These are phyloP conservation scores for Limulus polyphemus DNA, from an alignment of 2,888 invertebrate genomes.

Conservation along the genomic window DNA sequence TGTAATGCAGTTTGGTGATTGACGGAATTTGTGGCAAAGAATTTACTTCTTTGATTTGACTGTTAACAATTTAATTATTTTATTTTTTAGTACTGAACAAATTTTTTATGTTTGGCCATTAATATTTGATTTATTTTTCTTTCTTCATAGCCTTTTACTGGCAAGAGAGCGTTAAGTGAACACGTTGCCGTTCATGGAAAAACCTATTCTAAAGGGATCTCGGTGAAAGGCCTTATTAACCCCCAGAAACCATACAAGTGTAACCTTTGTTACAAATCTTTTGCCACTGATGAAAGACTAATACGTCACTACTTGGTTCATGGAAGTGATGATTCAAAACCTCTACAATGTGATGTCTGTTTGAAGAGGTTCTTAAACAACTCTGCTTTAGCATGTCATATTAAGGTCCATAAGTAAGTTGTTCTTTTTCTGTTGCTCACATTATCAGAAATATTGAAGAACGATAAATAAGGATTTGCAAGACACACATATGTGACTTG, in stretches of 20 bases:
- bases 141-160: conserved; percentile 31
- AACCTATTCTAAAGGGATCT: conserved; percentile 11
- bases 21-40: too few species aligned
- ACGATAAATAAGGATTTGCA: too few species aligned
- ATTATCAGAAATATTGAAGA: too few species aligned
- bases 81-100: too few species aligned
- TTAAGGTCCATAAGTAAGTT: conserved; percentile 47
- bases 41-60: too few species aligned
- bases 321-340: conserved; percentile 52
- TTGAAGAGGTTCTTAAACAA: conserved; percentile 55
- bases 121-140: conserved; percentile 1
- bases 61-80: too few species aligned
- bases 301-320: conserved; percentile 54
- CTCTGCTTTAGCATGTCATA: conserved; percentile 56
- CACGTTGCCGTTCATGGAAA: conserved; percentile 42
- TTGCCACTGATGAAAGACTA: conserved; percentile 49
- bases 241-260: conserved; percentile 46
- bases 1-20: too few species aligned
- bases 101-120: too few species aligned
- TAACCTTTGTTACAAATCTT: conserved; percentile 51
- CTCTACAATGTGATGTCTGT: conserved; percentile 52
- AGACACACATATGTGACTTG: too few species aligned
- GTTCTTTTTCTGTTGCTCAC: too few species aligned
- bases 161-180: conserved; percentile 39
- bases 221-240: neutral